Base-by-base conservation (phyloP, 2,888 invertebrate genomes). In the Coelopa pilipes region DNA sequence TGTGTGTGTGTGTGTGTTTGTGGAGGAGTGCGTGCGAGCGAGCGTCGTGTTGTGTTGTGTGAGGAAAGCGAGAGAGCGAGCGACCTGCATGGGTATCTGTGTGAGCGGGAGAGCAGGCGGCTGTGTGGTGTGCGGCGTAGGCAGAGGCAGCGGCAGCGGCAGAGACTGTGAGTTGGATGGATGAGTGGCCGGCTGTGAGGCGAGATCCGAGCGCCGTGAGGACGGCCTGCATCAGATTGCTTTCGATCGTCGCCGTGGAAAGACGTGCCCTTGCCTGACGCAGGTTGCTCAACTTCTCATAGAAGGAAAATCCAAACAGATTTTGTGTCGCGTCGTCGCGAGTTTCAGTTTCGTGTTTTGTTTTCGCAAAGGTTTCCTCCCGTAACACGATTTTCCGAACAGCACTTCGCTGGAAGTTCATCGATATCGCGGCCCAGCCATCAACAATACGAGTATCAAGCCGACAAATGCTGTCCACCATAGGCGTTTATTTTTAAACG, bases 241-340 rank as follows among this genome's bases (percentile, higher is more conserved):
- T 79, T 82, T 81, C 81, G 84, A 84, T 83, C 84, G 76, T 82
- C 81, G 79, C 79, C 79, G 82, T 80, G 81, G 78, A 79, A 80
- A 78, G 81, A 84, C 82, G 83, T 82, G 78, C 34, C 79, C 76
- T 76, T 77, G 34, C 34, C 34, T 34, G 7, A 34, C 34, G 63
- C 65, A 66, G 17, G n/a, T 57, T 34, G 45, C 55, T 75, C 81
- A 81, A 71, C 34, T 17, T 19, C 75, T 69, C 34, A 75, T 50
- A 34, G 34, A 34, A 34, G 34, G 34, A 34, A 34, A 34, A 34
- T 34, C 7, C 34, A 34, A 34, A 4, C 7, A 2, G 7, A 7
- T 4, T 34, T 34, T 34, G 4, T 34, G 34, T 34, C 34, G 34
- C 34, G 34, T 34, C 34, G 34, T 34, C 34, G 34, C 7, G 34